A percentile compares a stretch with the other conserved stretches of the same genome.
Evolutionary conservation across 2,113 vertebrate species (phyloP).

Genomic region (Cervus canadensis): DNA sequence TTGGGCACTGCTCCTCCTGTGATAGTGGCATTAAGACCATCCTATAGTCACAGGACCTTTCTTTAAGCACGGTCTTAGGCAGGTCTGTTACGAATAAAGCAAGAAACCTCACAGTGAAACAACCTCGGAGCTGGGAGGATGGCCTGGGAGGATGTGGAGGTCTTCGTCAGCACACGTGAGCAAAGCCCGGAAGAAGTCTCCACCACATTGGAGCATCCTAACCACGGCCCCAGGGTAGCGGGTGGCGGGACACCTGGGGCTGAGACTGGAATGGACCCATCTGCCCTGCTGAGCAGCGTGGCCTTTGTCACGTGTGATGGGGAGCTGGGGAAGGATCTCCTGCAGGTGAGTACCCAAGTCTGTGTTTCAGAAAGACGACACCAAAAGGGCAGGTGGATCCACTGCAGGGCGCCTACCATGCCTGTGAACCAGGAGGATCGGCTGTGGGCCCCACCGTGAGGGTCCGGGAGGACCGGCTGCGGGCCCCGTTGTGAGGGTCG

Average conservation of each 20-base stretch:
- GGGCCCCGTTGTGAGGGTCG: rapidly evolving
- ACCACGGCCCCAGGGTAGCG: not conserved
- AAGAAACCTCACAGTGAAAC: not conserved
- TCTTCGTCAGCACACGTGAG: rapidly evolving
- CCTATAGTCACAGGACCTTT: too few relatives aligned
- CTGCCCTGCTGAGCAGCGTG: rapidly evolving
- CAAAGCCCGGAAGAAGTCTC: too few relatives aligned
- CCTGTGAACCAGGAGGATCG: rapidly evolving
- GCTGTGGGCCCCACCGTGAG: not conserved
- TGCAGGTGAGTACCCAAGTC: rapidly evolving
- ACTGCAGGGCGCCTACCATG: rapidly evolving
- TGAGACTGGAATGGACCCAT: rapidly evolving
- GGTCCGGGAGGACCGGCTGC: not conserved
- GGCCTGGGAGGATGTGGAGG: not conserved
- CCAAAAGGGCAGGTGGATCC: too few relatives aligned
- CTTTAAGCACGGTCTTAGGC: not conserved
- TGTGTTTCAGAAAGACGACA: not conserved
- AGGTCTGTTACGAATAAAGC: not conserved
- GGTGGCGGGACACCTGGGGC: rapidly evolving
- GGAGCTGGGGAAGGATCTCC: too few relatives aligned
- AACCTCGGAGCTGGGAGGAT: rapidly evolving
- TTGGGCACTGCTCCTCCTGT: rapidly evolving
- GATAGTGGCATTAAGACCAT: rapidly evolving
- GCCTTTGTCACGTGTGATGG: rapidly evolving
- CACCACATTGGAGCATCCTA: rapidly evolving